A percentile compares a stretch with the other conserved stretches of the same genome.
Evolutionary conservation across 2,113 vertebrate genomes (phyloP).

Genomic region (Numida meleagris): DNA sequence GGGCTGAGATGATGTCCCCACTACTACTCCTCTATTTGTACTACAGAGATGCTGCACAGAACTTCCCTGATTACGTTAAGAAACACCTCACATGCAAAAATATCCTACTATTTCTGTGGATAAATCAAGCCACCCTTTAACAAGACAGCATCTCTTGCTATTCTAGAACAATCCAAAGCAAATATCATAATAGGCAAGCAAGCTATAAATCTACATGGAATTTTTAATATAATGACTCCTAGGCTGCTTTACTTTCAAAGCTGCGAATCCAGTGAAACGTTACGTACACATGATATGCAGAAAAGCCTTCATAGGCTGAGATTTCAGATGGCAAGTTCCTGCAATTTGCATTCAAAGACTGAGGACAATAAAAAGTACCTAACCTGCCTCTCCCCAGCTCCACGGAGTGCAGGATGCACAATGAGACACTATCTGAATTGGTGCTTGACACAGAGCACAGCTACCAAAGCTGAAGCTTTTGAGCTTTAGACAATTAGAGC

Average conservation of each 20-base stretch:
- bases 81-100: neutral
- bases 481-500: conserved; percentile 50
- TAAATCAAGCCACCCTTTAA: neutral
- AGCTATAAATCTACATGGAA: neutral
- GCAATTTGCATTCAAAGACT: neutral
- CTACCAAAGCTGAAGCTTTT: conserved; percentile 8
- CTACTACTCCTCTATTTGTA: neutral
- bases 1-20: neutral
- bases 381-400: neutral
- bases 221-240: neutral
- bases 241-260: neutral
- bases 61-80: neutral
- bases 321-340: neutral
- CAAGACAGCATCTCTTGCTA: neutral
- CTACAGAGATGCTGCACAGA: neutral
- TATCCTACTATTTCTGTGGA: neutral
- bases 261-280: neutral
- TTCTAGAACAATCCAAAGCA: neutral
- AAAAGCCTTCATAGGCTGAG: neutral
- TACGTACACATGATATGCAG: neutral
- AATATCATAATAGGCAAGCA: neutral
- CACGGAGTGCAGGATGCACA: neutral
- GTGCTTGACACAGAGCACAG: neutral
- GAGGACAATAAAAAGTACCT: neutral
- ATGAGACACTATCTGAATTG: neutral